These are phyloP conservation scores for Leptobrachium ailaonicum DNA, from an alignment of 2,113 vertebrate species.

Conservation along the genomic window DNA sequence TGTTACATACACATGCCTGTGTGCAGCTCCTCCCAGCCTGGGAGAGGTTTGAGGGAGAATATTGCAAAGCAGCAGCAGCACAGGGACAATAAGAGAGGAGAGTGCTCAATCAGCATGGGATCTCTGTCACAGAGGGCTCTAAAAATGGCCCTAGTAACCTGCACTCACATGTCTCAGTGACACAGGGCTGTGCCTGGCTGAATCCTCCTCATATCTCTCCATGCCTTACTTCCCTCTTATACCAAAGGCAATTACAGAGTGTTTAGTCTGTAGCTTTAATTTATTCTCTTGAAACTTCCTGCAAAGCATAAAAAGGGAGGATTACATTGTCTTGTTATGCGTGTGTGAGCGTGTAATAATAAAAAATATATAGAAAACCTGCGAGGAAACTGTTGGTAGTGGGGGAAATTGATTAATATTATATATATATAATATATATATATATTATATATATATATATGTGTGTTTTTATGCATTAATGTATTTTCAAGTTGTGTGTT, in stretches of 20 bases:
- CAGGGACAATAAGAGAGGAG: conserved; percentile 48
- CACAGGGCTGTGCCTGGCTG: too few relatives aligned
- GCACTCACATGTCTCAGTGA: conserved; percentile 29
- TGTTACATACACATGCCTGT: conserved; percentile 18
- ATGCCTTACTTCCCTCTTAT: background rate
- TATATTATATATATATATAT: conserved; percentile 20
- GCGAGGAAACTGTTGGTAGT: too few relatives aligned
- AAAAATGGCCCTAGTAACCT: conserved; percentile 55
- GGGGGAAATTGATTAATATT: too few relatives aligned
- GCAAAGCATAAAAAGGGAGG: conserved; percentile 40
- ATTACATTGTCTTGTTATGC: background rate
- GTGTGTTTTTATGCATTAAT: background rate
- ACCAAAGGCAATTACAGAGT: conserved; percentile 49
- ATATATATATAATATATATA: too few relatives aligned
- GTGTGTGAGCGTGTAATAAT: too few relatives aligned
- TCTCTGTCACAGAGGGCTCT: conserved; percentile 49
- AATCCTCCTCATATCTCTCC: too few relatives aligned
- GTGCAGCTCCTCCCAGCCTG: conserved; percentile 39
- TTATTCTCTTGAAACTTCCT: conserved; percentile 39
- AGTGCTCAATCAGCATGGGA: conserved; percentile 50
- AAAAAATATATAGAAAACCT: too few relatives aligned
- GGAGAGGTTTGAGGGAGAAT: conserved; percentile 49
- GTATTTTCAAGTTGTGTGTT: too few relatives aligned
- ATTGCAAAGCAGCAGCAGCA: conserved; percentile 37
- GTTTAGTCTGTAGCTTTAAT: conserved; percentile 52